Percentiles rank a stretch among this genome's conserved stretches.
phyloP scores from a whole-genome alignment of 1,140 invertebrate species.

The Leucophenga varia region DNA sequence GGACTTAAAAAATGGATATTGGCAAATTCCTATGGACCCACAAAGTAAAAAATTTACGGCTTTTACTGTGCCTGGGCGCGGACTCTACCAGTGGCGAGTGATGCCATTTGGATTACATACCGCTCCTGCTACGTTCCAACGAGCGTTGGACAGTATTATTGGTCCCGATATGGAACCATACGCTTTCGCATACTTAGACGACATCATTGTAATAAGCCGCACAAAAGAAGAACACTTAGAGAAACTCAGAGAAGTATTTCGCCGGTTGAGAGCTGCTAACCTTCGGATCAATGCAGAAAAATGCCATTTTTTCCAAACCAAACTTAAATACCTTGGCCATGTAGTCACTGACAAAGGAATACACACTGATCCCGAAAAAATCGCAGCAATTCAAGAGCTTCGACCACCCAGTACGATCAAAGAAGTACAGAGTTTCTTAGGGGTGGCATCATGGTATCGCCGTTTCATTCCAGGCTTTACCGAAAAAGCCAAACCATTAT shows the following conservation, averaged over 20 bases:
- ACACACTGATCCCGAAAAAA: too few species aligned
- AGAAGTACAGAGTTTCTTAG: constrained; percentile 47
- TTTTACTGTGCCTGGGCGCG: constrained; percentile 54
- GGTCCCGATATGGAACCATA: constrained; percentile 16
- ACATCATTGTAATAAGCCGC: constrained; percentile 49
- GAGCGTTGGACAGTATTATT: constrained; percentile 46
- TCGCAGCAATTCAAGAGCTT: too few species aligned
- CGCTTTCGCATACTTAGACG: constrained; percentile 51
- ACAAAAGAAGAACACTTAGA: constrained; percentile 49
- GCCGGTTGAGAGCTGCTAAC: neutral
- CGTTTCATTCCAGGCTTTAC: constrained; percentile 44
- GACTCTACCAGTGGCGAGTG: constrained; percentile 48
- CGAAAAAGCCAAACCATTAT: constrained; percentile 34
- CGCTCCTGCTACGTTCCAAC: constrained; percentile 51
- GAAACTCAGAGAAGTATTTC: constrained; percentile 27
- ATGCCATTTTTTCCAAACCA: constrained; percentile 35
- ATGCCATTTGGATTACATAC: constrained; percentile 57
- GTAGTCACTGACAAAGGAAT: too few species aligned
- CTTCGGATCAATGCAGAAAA: constrained; percentile 22
- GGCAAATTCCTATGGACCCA: constrained; percentile 38
- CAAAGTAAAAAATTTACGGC: constrained; percentile 48
- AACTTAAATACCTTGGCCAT: too few species aligned
- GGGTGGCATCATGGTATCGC: constrained; percentile 47
- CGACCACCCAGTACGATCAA: too few species aligned
- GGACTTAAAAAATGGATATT: constrained; percentile 51